Evolutionary conservation across 1,140 invertebrate species (phyloP), one percentile per base, ranked within the genome.

Genomic region (Neotoxoptera formosana): DNA sequence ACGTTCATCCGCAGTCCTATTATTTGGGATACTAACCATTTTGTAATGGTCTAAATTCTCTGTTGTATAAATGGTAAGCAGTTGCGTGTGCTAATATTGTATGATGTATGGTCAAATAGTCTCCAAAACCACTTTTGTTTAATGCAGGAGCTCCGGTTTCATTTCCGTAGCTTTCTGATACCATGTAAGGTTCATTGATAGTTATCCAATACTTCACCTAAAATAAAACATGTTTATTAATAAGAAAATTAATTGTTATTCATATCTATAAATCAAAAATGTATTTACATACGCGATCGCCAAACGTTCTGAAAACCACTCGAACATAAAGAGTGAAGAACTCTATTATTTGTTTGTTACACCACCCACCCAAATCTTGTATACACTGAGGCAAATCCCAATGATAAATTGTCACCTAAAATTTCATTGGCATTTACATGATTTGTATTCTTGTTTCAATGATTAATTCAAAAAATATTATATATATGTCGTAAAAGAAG

Each of bases 121-220:
- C 96, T 1, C 94, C 94, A 25, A 95, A 94, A 11, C 96, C 96
- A 0, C 96, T 96, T 91, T 96, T 96, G 94, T 96, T 96, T n/a
- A 95, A 93, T 36, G 94, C 94, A 23, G 95, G 95, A 41, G 94
- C 95, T 14, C 95, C 95, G 6, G 21, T 95, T 95, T 7, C 94
- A 48, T 30, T 94, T 45, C 83, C 47, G 94, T 97, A 97, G 23
- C 96, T 96, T 90, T 96, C 95, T 94, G 97, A 97, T 9, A 96
- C 96, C 93, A 97, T 96, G 95, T 96, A 96, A 9, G 97, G 97
- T 95, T 97, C 97, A 94, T 97, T 97, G 94, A 98, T 96, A 0
- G 97, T 97, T 6, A 96, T 96, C 97, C 97, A 98, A 93, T 94
- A 94, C 95, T 96, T 96, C 9, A 96, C 95, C 95, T 95, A 47